These are phyloP conservation scores for Eulemur mongoz DNA, from an alignment of 2,797 vertebrate genomes.

Conservation along the genomic window DNA sequence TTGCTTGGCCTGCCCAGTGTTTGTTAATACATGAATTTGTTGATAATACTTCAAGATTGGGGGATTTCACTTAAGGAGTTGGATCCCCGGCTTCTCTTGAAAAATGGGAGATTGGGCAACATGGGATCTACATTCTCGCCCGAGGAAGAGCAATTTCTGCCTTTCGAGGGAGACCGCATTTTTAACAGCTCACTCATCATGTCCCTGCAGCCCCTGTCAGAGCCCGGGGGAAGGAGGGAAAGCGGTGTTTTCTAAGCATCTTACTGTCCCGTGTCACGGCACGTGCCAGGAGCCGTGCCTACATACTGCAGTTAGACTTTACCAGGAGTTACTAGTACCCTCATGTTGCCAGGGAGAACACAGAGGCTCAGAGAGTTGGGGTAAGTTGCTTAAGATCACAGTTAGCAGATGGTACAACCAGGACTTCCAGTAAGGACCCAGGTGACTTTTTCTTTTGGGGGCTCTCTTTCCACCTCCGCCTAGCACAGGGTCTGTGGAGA, in stretches of 20 bases:
- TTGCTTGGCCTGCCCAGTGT: neutral
- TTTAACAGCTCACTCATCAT: neutral
- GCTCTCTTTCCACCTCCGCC: neutral
- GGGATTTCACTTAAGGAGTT: neutral
- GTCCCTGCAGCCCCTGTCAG: neutral
- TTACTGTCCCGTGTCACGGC: neutral
- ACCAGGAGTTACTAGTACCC: neutral
- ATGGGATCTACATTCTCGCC: neutral
- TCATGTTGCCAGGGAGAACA: neutral
- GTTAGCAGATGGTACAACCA: neutral
- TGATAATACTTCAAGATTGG: neutral
- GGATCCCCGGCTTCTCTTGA: constrained; percentile 1
- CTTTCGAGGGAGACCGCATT: neutral
- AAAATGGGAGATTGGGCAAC: neutral
- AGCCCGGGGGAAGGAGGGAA: neutral
- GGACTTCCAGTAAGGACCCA: neutral
- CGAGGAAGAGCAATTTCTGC: neutral
- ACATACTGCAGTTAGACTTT: neutral
- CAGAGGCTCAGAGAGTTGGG: neutral
- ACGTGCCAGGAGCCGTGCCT: neutral
- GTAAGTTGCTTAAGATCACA: neutral
- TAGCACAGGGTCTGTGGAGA: neutral
- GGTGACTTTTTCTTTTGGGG: neutral
- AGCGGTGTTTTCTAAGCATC: neutral
- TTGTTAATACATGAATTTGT: constrained; percentile 35